Percentiles rank a stretch among this genome's conserved stretches.
Evolutionary conservation across 1,140 invertebrate species (phyloP).

Genomic region (Meloidogyne chitwoodi): DNA sequence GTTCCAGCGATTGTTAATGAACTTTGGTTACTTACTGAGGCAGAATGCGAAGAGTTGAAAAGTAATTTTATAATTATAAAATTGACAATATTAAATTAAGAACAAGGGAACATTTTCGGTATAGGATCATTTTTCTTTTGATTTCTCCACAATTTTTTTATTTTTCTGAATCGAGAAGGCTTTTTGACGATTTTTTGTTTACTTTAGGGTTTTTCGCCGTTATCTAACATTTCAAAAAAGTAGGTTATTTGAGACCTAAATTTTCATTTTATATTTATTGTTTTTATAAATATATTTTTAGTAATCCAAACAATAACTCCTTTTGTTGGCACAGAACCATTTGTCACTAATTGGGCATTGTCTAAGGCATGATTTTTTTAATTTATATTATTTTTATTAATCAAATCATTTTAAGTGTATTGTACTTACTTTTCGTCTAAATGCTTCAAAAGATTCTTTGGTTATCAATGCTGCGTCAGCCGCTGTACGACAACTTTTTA

Average conservation of each 20-base stretch:
- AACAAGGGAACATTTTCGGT: neutral
- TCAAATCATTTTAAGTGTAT: constrained; percentile 73
- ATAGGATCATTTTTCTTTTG: no score
- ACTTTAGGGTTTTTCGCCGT: no score
- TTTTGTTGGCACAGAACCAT: constrained; percentile 82
- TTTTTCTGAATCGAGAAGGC: no score
- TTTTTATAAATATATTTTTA: no score
- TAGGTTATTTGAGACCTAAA: no score
- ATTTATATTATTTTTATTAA: neutral
- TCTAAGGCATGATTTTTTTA: constrained; percentile 70
- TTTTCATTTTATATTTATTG: no score
- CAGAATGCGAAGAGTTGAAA: constrained; percentile 82
- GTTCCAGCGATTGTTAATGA: constrained; percentile 86
- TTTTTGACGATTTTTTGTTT: no score
- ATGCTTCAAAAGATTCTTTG: constrained; percentile 85
- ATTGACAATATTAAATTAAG: no score
- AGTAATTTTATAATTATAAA: neutral
- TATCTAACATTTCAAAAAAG: no score
- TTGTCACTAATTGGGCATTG: constrained; percentile 85
- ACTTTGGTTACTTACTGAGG: constrained; percentile 85
- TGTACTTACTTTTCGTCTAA: constrained; percentile 88
- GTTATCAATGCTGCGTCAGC: constrained; percentile 94
- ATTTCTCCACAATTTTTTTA: no score
- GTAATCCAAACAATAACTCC: constrained; percentile 90
- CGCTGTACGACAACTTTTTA: constrained; percentile 90